phyloP scores from a whole-genome alignment of 2,888 invertebrate species.

The Dryadula phaetusa region DNA sequence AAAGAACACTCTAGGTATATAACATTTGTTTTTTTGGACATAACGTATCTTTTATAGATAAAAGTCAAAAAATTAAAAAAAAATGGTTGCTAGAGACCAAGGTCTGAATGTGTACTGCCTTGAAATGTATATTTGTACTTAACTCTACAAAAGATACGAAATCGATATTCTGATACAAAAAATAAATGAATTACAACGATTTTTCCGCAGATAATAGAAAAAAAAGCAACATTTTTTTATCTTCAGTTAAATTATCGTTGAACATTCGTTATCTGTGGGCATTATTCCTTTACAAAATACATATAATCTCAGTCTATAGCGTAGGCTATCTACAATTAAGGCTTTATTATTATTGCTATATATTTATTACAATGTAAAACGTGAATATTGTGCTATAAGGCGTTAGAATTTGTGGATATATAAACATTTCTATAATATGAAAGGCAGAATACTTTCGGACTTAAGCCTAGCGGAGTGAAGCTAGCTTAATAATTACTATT shows the following conservation, averaged over 20 bases:
- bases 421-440: conserved; percentile 7
- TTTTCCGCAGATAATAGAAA: too few relatives aligned
- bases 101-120: background rate
- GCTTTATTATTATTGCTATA: conserved; percentile 35
- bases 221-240: background rate
- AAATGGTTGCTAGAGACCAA: background rate
- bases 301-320: conserved; percentile 40
- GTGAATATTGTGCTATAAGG: conserved; percentile 27
- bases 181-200: too few relatives aligned
- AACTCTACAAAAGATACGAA: conserved; percentile 20
- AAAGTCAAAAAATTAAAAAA: background rate
- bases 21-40: background rate
- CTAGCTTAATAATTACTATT: conserved; percentile 21
- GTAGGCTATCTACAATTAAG: conserved; percentile 18
- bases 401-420: conserved; percentile 20
- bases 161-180: conserved; percentile 7
- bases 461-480: conserved; percentile 33
- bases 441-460: conserved; percentile 10
- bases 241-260: conserved; percentile 20
- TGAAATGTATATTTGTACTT: background rate
- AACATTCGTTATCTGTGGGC: conserved; percentile 17
- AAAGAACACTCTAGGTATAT: conserved; percentile 14
- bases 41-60: conserved; percentile 12
- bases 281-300: conserved; percentile 19
- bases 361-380: conserved; percentile 6